Evolutionary conservation across 2,113 vertebrate species (phyloP), one percentile per base, ranked within the genome.

Genomic region (Gnathonemus longibarbis): DNA sequence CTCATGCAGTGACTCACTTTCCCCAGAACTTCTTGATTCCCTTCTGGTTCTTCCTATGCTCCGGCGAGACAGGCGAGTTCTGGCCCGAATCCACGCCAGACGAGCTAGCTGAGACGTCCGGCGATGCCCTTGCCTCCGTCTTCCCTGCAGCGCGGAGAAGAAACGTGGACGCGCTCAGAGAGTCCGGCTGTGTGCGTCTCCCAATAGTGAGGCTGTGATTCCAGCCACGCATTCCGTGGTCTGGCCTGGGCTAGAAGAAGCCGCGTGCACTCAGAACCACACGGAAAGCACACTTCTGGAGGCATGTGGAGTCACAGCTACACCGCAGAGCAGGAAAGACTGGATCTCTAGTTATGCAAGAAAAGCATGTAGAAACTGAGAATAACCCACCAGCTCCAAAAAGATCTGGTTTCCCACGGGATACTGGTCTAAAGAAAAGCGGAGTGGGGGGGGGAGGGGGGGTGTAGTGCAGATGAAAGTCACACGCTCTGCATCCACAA

Each of bases 21-120:
- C 98, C 98, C 98, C 98, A 99, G 91, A 99, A 97, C 93, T 97
- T 99, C 94, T 95, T 98, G 93, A 99, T 97, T 92, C 98, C 98
- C 94, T 97, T 98, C 92, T 97, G 97, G 88, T 96, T 99, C 94
- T 97, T 98, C 92, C 96, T 95, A 91, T 95, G 96, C 91, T 99
- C 98, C 85, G 97, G 95, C 62, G 97, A 97, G 90, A 97, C 90
- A 3, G 97, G 96, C 90, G 96, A 96, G 3, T 97, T 96, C 49
- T 97, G 95, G n/a, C 96, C 93, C 0, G 96, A 95, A 74, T 98
- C 97, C 0, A 80, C 94, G 70, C 95, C 97, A 27, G 95, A 97
- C 31, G 96, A 96, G 49, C 94, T 90, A 11, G 96, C 96, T 6
- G 97, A 98, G 86, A 95, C 92, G 48, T 97, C 96, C 50, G 96